Evolutionary conservation across 2,797 vertebrate genomes (phyloP).

Genomic region (Micrastur ruficollis): DNA sequence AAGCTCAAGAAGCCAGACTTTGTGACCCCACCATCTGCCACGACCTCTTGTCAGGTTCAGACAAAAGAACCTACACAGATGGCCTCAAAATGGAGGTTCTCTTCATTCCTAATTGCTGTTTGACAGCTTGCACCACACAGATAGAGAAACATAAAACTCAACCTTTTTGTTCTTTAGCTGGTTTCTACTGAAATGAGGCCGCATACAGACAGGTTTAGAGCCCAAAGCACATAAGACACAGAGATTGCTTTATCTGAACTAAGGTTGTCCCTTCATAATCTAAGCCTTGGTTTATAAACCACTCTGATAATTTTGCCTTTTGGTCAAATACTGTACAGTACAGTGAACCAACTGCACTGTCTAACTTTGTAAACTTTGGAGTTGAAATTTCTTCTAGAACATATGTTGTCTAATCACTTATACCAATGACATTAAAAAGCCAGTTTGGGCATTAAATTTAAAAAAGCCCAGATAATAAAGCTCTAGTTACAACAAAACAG

Average conservation of each 20-base stretch:
- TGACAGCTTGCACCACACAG: conserved; percentile 28
- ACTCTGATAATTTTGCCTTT: neutral
- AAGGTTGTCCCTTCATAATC: neutral
- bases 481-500: neutral
- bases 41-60: conserved; percentile 67
- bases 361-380: neutral
- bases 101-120: conserved; percentile 21
- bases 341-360: neutral
- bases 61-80: conserved; percentile 75
- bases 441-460: neutral
- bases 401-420: neutral
- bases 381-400: neutral
- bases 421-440: neutral
- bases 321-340: neutral
- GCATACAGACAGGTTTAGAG: neutral
- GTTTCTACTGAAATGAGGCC: neutral
- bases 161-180: neutral
- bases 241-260: neutral
- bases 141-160: conserved; percentile 14
- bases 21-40: conserved; percentile 77
- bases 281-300: neutral
- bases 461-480: neutral
- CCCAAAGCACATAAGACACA: neutral
- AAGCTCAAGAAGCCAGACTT: conserved; percentile 67
- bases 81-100: conserved; percentile 66